A percentile compares a stretch with the other conserved stretches of the same genome.
These are phyloP conservation scores for Falco cherrug DNA, from an alignment of 2,797 vertebrate species.

Conservation along the genomic window DNA sequence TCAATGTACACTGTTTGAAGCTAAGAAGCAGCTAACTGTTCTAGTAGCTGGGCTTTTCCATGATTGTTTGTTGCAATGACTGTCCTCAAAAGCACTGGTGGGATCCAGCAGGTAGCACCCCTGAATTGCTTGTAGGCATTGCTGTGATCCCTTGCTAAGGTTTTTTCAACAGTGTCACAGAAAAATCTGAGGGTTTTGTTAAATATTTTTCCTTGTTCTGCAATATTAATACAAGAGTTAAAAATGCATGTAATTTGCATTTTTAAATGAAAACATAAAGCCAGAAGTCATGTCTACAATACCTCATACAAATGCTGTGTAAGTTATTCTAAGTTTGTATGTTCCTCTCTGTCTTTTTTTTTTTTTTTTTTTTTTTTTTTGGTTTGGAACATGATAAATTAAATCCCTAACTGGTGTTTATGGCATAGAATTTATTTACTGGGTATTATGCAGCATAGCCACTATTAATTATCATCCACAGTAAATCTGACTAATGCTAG, in stretches of 20 bases:
- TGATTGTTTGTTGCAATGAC: background rate
- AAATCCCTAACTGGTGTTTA: background rate
- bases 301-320: background rate
- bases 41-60: background rate
- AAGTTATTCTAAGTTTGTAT: background rate
- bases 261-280: background rate
- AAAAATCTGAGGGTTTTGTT: background rate
- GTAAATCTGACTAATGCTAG: slow-evolving; percentile 33
- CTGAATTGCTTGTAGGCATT: background rate
- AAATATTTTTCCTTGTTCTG: background rate
- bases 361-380: background rate
- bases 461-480: slow-evolving; percentile 41
- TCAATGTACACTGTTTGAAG: background rate
- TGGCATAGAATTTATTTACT: slow-evolving; percentile 28
- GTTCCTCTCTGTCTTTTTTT: background rate
- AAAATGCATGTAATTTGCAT: background rate
- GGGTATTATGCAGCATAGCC: background rate
- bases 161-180: background rate
- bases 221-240: background rate
- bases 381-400: slow-evolving; percentile 2
- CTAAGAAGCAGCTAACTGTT: background rate
- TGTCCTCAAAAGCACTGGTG: background rate
- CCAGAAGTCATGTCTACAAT: background rate
- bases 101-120: background rate
- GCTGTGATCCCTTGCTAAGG: background rate